These are phyloP conservation scores for Cheilosia impressa DNA, from an alignment of 2,888 invertebrate species.

Conservation along the genomic window DNA sequence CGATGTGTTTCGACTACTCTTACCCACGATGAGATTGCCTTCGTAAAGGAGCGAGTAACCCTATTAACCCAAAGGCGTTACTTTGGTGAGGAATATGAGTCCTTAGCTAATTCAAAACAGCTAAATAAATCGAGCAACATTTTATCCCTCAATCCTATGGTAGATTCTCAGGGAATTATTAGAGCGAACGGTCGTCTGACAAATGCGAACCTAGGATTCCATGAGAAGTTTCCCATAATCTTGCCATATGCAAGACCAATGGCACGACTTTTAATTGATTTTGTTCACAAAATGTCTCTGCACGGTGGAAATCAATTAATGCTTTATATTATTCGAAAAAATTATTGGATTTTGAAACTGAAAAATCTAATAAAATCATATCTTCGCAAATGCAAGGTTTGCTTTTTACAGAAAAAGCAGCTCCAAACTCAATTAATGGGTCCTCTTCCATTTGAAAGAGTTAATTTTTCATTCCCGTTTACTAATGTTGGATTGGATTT, in stretches of 20 bases:
- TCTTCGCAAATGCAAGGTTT: too few relatives aligned
- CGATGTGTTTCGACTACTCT: neutral
- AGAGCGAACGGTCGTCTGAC: neutral
- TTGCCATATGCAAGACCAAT: neutral
- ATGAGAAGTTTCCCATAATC: constrained; percentile 7
- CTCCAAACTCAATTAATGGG: constrained; percentile 48
- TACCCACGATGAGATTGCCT: neutral
- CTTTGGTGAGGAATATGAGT: constrained; percentile 11
- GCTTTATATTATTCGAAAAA: too few relatives aligned
- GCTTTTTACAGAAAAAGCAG: constrained; percentile 32
- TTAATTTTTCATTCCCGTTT: constrained; percentile 44
- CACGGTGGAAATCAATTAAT: too few relatives aligned
- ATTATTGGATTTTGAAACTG: too few relatives aligned
- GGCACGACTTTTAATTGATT: too few relatives aligned
- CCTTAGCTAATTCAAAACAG: neutral
- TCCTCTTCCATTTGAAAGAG: constrained; percentile 54
- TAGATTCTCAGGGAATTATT: neutral
- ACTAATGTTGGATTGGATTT: constrained; percentile 60
- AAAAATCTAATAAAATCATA: too few relatives aligned
- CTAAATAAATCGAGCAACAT: neutral
- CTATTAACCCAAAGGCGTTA: constrained; percentile 9
- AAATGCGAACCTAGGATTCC: constrained; percentile 3
- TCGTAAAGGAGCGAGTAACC: neutral
- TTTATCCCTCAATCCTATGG: neutral
- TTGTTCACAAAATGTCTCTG: too few relatives aligned